These are phyloP conservation scores for Ylistrum balloti DNA, from an alignment of 1,140 invertebrate genomes.

Conservation along the genomic window DNA sequence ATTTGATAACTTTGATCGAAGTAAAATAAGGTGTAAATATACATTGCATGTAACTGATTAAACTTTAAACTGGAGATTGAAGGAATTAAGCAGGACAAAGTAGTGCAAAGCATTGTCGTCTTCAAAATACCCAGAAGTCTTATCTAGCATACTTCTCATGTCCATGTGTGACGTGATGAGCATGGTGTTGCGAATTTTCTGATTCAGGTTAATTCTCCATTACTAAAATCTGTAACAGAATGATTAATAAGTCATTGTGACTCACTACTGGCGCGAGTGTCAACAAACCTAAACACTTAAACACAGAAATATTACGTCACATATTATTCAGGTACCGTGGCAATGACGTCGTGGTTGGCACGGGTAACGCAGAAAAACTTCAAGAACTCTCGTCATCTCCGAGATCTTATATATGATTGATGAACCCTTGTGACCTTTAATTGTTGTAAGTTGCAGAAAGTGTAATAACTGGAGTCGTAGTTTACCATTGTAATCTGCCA, in stretches of 20 bases:
- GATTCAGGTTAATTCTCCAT: not conserved
- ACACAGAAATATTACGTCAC: not conserved
- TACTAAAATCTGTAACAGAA: not conserved
- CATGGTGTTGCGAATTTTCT: not conserved
- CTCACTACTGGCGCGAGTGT: not conserved
- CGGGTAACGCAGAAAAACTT: not conserved
- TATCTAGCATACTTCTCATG: too few species aligned
- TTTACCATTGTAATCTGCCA: not conserved
- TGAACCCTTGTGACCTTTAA: not conserved
- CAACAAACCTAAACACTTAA: not conserved
- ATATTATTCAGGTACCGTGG: not conserved
- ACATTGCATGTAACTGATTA: not conserved
- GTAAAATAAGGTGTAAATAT: not conserved
- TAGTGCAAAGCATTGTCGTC: too few species aligned
- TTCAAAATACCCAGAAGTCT: too few species aligned
- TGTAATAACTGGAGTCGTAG: not conserved
- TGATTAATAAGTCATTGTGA: not conserved
- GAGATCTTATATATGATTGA: not conserved
- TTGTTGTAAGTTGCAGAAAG: not conserved
- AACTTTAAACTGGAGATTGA: not conserved
- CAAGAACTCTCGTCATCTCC: not conserved
- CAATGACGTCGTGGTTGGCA: constrained; percentile 17
- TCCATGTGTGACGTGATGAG: too few species aligned
- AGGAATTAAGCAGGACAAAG: too few species aligned
- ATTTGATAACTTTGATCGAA: not conserved